A percentile compares a stretch with the other conserved stretches of the same genome.
Conservation (phyloP, 2,797 vertebrate species). For the Eidolon dupreanum region DNA sequence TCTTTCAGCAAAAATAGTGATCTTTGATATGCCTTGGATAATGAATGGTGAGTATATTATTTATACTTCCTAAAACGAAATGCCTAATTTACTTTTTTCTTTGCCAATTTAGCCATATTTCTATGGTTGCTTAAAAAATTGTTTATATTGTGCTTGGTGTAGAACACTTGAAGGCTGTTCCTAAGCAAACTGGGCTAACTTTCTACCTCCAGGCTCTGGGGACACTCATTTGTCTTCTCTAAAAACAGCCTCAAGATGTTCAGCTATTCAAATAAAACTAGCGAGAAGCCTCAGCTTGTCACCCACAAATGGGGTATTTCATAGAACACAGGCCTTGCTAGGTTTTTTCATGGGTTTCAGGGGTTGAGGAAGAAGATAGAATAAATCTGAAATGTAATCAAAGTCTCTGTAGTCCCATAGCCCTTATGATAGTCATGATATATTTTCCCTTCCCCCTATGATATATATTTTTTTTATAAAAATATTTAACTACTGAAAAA, state of each 20-base stretch:
- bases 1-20: constrained; percentile 96
- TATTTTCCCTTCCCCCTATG: not conserved
- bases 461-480: no score
- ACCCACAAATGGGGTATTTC: not conserved
- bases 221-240: not conserved
- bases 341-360: not conserved
- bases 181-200: not conserved
- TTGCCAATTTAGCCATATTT: not conserved
- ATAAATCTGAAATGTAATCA: constrained; percentile 8
- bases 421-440: not conserved
- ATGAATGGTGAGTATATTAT: constrained; percentile 94
- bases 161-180: not conserved
- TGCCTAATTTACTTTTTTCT: not conserved
- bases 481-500: not conserved
- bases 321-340: not conserved
- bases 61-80: constrained; percentile 33
- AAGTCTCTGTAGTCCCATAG: not conserved
- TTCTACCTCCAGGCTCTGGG: not conserved
- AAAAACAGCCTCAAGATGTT: not conserved
- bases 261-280: not conserved
- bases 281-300: not conserved
- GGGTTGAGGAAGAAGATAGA: not conserved
- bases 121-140: not conserved
- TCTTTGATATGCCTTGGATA: constrained; percentile 99
- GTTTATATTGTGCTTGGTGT: not conserved